These are phyloP conservation scores for Drosophila algonquin DNA, from an alignment of 2,888 invertebrate species.

Conservation along the genomic window DNA sequence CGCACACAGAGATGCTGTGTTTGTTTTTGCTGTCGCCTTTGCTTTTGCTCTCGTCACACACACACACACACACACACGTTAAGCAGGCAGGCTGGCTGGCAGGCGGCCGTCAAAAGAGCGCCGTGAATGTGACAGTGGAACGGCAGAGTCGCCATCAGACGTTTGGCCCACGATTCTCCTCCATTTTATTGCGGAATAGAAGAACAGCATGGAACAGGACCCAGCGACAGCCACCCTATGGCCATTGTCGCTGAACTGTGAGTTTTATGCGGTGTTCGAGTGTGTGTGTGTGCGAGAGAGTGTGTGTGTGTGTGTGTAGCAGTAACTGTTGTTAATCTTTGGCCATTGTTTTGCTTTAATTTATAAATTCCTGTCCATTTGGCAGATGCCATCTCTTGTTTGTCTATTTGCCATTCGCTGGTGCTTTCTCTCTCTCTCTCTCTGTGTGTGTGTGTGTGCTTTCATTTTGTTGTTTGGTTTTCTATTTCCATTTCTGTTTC, in stretches of 20 bases:
- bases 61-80: slow-evolving; percentile 22
- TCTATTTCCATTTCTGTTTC: slow-evolving; percentile 21
- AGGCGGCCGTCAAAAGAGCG: slow-evolving; percentile 37
- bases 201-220: slow-evolving; percentile 12
- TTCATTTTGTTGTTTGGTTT: slow-evolving; percentile 31
- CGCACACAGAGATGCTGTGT: slow-evolving; percentile 20
- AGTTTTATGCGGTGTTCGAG: slow-evolving; percentile 55
- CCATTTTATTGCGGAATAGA: slow-evolving; percentile 64
- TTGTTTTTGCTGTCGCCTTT: slow-evolving; percentile 37
- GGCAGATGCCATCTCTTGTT: slow-evolving; percentile 64
- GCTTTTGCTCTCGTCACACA: slow-evolving; percentile 47
- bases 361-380: slow-evolving; percentile 70
- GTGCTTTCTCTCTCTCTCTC: slow-evolving; percentile 15
- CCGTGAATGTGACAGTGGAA: slow-evolving; percentile 40
- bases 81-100: slow-evolving; percentile 4
- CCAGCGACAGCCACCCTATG: slow-evolving; percentile 18
- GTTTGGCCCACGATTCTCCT: slow-evolving; percentile 57
- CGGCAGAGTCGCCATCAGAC: slow-evolving; percentile 44
- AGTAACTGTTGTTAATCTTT: slow-evolving; percentile 74
- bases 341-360: slow-evolving; percentile 75
- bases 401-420: slow-evolving; percentile 49
- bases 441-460: slow-evolving; percentile 18
- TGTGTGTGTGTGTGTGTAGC: slow-evolving; percentile 19
- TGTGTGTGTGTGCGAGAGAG: slow-evolving; percentile 19
- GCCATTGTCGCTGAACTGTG: slow-evolving; percentile 50